phyloP scores from a whole-genome alignment of 2,888 invertebrate genomes.

The Lamproptera curius region DNA sequence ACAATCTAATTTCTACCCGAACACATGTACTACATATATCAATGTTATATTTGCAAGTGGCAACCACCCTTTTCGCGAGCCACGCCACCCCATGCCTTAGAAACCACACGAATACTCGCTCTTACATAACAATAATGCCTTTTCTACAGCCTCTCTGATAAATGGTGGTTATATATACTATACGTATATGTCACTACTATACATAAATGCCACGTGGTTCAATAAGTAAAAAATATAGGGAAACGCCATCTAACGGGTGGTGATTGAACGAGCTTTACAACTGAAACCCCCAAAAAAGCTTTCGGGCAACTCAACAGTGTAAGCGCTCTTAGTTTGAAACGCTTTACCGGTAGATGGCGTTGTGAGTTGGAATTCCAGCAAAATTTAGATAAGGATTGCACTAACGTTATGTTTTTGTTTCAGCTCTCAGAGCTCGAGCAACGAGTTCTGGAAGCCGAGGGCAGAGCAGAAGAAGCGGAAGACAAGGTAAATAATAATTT shows the following conservation, averaged over 20 bases:
- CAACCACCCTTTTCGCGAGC: slow-evolving; percentile 58
- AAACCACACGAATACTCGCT: slow-evolving; percentile 69
- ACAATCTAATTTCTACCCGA: slow-evolving; percentile 55
- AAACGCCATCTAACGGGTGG: slow-evolving; percentile 68
- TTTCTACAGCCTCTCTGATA: slow-evolving; percentile 55
- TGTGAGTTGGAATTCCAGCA: slow-evolving; percentile 27
- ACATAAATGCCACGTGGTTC: slow-evolving; percentile 61
- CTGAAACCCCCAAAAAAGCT: slow-evolving; percentile 27
- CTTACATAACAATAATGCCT: slow-evolving; percentile 75
- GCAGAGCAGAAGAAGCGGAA: slow-evolving; percentile 94
- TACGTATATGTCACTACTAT: slow-evolving; percentile 32
- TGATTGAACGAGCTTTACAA: slow-evolving; percentile 31
- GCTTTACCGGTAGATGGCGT: slow-evolving; percentile 46
- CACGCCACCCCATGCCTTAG: slow-evolving; percentile 51
- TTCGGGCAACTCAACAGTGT: slow-evolving; percentile 17
- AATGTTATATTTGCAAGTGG: slow-evolving; percentile 55
- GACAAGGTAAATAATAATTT: slow-evolving; percentile 86
- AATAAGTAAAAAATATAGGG: slow-evolving; percentile 46
- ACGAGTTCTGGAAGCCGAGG: slow-evolving; percentile 94
- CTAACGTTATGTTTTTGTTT: slow-evolving; percentile 56
- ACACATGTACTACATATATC: slow-evolving; percentile 48
- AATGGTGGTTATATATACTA: slow-evolving; percentile 32
- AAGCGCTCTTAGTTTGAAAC: background rate
- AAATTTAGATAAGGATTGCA: slow-evolving; percentile 11
- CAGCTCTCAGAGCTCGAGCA: slow-evolving; percentile 97